Base-by-base conservation (phyloP, 2,888 invertebrate species). In the Automeris io region DNA sequence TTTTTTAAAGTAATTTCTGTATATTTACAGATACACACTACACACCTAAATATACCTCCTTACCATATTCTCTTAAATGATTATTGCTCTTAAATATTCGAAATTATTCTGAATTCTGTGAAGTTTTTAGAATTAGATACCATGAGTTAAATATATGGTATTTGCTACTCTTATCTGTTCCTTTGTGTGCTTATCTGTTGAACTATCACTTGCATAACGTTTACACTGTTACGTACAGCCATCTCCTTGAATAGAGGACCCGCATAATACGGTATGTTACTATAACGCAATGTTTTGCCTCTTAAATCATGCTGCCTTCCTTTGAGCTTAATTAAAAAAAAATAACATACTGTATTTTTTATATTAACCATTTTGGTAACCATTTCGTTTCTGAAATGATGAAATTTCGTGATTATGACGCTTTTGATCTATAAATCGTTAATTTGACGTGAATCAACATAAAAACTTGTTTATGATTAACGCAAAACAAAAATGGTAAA, bases 401-500 rank as follows among this genome's bases (percentile, higher is more conserved):
- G 8, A 23, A n/a, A n/a, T 24, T 24, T 11, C 5, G 12, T 3
- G 6, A 6, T 12, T 12, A 26, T 26, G 6, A 13, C 12, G 12
- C 7, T 13, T 6, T 7, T 26, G 7, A 12, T 26, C n/a, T n/a
- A n/a, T n/a, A n/a, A n/a, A n/a, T n/a, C n/a, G n/a, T 7, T 8
- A 26, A 37, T 29, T 29, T 35, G 36, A 37, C 38, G 46, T 40
- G 25, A 43, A 45, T 18, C 18, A 11, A 5, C 51, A 49, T 47
- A 43, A 49, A 58, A 53, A 61, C 62, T 60, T 61, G 63, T 69
- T 62, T 58, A 55, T 60, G 57, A 58, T 67, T 66, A 66, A 66
- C 60, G 54, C 57, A 58, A 60, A 66, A 69, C 67, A 72, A 70
- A 74, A 73, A 70, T 65, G 46, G 56, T 56, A 64, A 54, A 76